These are phyloP conservation scores for Tromatobia lineatoria DNA, from an alignment of 2,888 invertebrate genomes.

Conservation along the genomic window DNA sequence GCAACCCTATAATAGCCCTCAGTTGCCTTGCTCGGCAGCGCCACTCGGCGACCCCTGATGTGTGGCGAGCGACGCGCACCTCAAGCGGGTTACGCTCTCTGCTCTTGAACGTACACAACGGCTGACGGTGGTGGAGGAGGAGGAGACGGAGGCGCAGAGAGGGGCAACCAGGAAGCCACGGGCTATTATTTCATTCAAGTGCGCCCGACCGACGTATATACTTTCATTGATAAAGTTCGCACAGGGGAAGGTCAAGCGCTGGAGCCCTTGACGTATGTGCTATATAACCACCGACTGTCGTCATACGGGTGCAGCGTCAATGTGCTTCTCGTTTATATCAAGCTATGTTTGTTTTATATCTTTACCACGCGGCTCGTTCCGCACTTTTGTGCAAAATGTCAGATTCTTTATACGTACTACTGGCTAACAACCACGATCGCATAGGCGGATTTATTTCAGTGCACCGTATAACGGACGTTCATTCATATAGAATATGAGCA, in stretches of 20 bases:
- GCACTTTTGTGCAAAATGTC: conserved; percentile 1
- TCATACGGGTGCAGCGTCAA: conserved; percentile 15
- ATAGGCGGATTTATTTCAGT: neutral
- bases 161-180: conserved; percentile 39
- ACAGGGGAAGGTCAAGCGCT: conserved; percentile 46
- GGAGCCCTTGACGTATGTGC: conserved; percentile 39
- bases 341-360: neutral
- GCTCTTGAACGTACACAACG: conserved; percentile 15
- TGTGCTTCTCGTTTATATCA: neutral
- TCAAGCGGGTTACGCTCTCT: conserved; percentile 39
- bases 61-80: conserved; percentile 27
- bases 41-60: neutral
- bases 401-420: neutral
- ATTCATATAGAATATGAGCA: neutral
- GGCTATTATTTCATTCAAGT: conserved; percentile 61
- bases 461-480: neutral
- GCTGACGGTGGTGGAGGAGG: neutral
- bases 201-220: conserved; percentile 50
- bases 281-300: neutral
- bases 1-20: conserved; percentile 55
- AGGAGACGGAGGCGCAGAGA: neutral
- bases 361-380: neutral
- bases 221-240: conserved; percentile 62
- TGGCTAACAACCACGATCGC: neutral
- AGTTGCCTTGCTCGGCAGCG: neutral